Base-by-base conservation (phyloP, 2,113 vertebrate species). In the Sinocyclocheilus rhinocerous region DNA sequence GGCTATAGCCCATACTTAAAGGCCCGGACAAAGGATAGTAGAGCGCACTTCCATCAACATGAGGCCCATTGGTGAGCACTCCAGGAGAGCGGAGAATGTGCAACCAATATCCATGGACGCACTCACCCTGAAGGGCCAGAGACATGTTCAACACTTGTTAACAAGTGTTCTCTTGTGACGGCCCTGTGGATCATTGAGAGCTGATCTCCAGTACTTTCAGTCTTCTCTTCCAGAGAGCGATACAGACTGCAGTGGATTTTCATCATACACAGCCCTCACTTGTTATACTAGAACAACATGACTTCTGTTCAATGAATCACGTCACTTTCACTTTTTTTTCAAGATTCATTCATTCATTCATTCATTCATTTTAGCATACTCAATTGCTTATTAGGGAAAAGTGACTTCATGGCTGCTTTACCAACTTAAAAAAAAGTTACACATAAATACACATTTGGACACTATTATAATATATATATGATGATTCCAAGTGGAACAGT, bases 121-220 rank as follows among this genome's bases (percentile, higher is more conserved):
- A 75, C 77, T 81, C 22, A 63, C 45, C 50, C n/a, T 70, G 29
- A 81, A 86, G 36, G 24, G 69, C 42, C 69, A 50, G 36, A 45
- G 42, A 48, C 80, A 73, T 57, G 81, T 83, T 57, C 48, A 57
- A 73, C 67, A 83, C 18, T 50, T 16, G 48, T 55, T 50, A 52
- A 57, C 81, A 83, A 73, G 12, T 83, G 45, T 73, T 22, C 50
- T 73, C 45, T 57, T 69, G 15, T 81, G 80, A 81, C 10, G 22
- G 8, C 48, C 45, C 67, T 72, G 48, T 65, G 39, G n/a, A 65
- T 81, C 79, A 67, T 20, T 45, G 79, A 81, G 13, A 48, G 79
- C 15, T 42, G 48, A 73, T 83, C 81, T 83, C 29, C 26, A 57
- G 26, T 36, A 57, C 13, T 39, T 72, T 36, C 29, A 61, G 55